Conservation (phyloP, 2,113 vertebrate genomes). For the Phalacrocorax pelagicus region DNA sequence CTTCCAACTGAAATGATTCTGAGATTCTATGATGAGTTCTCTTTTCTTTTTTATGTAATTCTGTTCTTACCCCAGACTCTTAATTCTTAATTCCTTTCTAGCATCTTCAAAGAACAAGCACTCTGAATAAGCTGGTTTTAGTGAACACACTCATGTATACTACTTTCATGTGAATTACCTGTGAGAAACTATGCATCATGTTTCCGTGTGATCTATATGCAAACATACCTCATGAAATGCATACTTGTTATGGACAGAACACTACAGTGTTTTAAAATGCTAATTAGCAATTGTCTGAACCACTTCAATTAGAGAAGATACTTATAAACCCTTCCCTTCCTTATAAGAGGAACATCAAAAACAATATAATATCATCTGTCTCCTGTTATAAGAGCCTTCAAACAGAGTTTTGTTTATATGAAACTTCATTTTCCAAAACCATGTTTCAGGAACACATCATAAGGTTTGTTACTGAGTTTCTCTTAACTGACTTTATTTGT, state of each 20-base stretch:
- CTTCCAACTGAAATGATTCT: not conserved
- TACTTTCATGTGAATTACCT: conserved; percentile 39
- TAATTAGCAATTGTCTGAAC: conserved; percentile 50
- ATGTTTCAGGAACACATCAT: not conserved
- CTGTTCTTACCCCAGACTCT: not conserved
- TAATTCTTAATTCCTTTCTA: not conserved
- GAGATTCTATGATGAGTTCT: not conserved
- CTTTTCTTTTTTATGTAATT: not conserved
- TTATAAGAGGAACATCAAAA: conserved; percentile 57
- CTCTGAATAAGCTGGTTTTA: not conserved
- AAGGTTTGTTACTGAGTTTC: not conserved
- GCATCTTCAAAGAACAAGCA: conserved; percentile 7
- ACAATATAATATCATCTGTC: conserved; percentile 16
- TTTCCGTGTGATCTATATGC: conserved; percentile 10
- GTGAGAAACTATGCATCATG: conserved; percentile 40
- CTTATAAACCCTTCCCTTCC: conserved; percentile 42
- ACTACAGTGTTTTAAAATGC: not conserved
- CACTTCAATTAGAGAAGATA: conserved; percentile 55
- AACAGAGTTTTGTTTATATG: conserved; percentile 45
- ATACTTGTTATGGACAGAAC: not conserved
- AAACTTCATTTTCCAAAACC: conserved; percentile 42
- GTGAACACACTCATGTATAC: not conserved
- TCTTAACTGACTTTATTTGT: not conserved
- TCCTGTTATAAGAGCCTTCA: conserved; percentile 27
- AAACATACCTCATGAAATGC: conserved; percentile 4